Base-by-base conservation (phyloP, 2,797 vertebrate genomes). In the Neomorphus geoffroyi region DNA sequence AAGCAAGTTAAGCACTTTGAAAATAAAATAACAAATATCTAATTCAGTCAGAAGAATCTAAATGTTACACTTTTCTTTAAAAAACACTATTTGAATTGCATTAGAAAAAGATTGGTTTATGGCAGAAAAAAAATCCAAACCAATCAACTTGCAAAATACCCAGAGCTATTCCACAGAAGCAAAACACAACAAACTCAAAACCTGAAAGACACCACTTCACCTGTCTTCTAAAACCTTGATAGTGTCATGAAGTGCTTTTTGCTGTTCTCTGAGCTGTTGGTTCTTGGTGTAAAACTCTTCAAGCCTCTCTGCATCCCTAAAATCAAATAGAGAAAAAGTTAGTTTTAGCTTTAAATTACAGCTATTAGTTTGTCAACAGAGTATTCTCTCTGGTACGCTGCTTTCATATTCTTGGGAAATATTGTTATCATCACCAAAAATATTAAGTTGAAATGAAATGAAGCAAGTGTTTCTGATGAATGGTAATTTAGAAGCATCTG, bases 271-370 rank as follows among this genome's bases (percentile, higher is more conserved):
- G 58, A 99, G 98, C 86, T 99, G 98, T 87, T 99, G 99, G 95
- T 99, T 99, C 95, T 99, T 99, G 56, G 96, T 98, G 94, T 98
- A 99, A 97, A 99, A 99, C 93, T 99, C 98, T 96, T 99, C 98
- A 51, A 99, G 98, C 92, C 98, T 99, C 94, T 99, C 98, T 70
- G 99, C 99, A 96, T 99, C 99, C 97, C 99, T 99, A 96, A 65
- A 74, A 57, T 74, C 50, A 93, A 69, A 87, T 1, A 87, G 18
- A 97, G 50, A 72, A 54, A 94, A 64, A 90, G 80, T 77, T 51
- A 69, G 22, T 56, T 64, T 45, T 35, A 75, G n/a, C 50, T 74
- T 89, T 83, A 78, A 89, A 43, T 54, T 35, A 35, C 60, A 94
- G 48, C 17, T 67, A 67, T 67, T 53, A 83, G 9, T 22, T 82